Percentiles rank a stretch among this genome's conserved stretches.
These are phyloP conservation scores for Muscicapa adusta DNA, from an alignment of 2,113 vertebrate genomes.

Conservation along the genomic window DNA sequence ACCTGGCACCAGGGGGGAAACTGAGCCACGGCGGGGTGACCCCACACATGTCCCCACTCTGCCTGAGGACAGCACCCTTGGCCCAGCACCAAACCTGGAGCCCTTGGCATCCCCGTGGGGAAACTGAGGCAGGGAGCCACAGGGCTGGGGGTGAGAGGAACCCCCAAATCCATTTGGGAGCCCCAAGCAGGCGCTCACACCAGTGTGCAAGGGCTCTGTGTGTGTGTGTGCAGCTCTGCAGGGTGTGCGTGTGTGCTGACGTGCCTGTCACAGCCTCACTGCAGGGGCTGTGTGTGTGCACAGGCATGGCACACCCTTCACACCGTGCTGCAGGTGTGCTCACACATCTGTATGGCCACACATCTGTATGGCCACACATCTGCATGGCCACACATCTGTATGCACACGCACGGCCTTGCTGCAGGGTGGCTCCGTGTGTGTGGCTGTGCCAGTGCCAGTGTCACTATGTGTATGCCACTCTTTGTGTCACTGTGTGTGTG, in stretches of 20 bases:
- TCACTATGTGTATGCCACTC: not conserved
- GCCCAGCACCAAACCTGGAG: not conserved
- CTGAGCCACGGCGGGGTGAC: not conserved
- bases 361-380: not conserved
- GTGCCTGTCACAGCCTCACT: not conserved
- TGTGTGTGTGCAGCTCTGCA: not conserved
- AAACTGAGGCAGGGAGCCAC: not conserved
- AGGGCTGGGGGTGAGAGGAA: not conserved
- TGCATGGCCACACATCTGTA: not conserved
- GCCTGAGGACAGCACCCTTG: not conserved
- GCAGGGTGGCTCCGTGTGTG: not conserved
- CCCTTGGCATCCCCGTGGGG: not conserved
- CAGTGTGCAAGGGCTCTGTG: not conserved
- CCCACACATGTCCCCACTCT: rapidly evolving
- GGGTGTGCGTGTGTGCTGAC: not conserved
- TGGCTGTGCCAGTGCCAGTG: not conserved
- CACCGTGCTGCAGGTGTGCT: not conserved
- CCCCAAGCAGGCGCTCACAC: rapidly evolving
- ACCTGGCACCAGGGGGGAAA: rapidly evolving
- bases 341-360: not conserved
- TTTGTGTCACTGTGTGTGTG: not conserved
- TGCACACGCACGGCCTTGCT: rapidly evolving
- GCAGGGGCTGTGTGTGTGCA: not conserved
- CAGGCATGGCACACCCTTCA: not conserved
- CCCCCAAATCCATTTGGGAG: not conserved